Evolutionary conservation across 2,113 vertebrate species (phyloP).

Genomic region (Phylloscopus whistleri): DNA sequence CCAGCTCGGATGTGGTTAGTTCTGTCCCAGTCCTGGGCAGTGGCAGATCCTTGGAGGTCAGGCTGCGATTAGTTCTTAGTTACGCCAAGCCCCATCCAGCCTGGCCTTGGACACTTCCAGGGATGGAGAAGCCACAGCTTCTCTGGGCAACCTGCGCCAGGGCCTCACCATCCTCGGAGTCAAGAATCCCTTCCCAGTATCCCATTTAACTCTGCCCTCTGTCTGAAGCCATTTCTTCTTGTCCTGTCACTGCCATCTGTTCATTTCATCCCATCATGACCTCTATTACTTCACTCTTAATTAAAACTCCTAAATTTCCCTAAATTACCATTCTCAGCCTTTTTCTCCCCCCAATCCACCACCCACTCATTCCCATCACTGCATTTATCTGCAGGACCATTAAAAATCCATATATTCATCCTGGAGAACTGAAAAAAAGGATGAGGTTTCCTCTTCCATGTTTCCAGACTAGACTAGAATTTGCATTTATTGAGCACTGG

Average conservation of each 20-base stretch:
- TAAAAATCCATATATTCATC: background rate
- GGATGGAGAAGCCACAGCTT: background rate
- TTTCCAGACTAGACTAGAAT: background rate
- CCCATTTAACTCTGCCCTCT: background rate
- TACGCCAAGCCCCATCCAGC: background rate
- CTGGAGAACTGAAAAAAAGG: accelerated
- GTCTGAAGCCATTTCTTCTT: background rate
- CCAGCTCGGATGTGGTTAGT: background rate
- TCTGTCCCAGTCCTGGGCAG: background rate
- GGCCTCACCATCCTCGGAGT: background rate
- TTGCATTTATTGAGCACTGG: background rate
- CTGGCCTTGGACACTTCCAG: background rate
- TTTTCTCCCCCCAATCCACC: accelerated
- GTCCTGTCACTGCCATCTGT: background rate
- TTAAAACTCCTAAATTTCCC: background rate
- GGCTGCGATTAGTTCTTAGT: background rate
- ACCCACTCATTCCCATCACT: background rate
- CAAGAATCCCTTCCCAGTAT: background rate
- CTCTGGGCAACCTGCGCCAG: background rate
- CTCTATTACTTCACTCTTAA: background rate
- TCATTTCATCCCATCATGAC: background rate
- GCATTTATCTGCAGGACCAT: background rate
- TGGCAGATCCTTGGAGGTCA: background rate
- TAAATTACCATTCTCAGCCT: background rate
- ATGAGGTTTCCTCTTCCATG: background rate